Conservation (phyloP, 1,140 invertebrate species). For the Pogonomyrmex californicus region DNA sequence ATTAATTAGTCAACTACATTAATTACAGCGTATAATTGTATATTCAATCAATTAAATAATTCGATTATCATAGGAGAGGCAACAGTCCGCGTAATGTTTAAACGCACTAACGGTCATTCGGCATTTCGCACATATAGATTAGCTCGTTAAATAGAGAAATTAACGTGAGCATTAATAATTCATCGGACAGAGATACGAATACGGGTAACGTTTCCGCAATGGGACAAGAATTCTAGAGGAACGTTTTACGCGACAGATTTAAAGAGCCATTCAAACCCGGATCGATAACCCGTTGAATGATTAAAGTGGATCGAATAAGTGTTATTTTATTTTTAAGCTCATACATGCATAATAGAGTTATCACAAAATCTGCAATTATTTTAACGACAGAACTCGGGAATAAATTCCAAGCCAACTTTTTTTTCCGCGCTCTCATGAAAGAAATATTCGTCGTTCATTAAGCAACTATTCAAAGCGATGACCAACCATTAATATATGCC, state of each 20-base stretch:
- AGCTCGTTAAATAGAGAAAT: slow-evolving; percentile 56
- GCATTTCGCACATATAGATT: slow-evolving; percentile 37
- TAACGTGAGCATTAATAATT: slow-evolving; percentile 33
- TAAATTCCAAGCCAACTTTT: neutral
- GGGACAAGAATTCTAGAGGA: neutral
- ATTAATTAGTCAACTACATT: slow-evolving; percentile 59
- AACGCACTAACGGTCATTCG: slow-evolving; percentile 26
- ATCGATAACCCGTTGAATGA: neutral
- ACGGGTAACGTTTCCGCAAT: slow-evolving; percentile 32
- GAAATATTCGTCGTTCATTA: slow-evolving; percentile 6
- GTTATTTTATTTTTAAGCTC: slow-evolving; percentile 6
- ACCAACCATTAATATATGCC: neutral
- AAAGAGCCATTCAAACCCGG: neutral
- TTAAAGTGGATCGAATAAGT: neutral
- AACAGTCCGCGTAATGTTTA: slow-evolving; percentile 50
- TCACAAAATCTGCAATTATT: neutral
- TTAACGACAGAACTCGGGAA: neutral
- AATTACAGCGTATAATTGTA: slow-evolving; percentile 51
- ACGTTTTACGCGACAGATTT: neutral
- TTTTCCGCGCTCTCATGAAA: neutral
- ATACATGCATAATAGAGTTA: neutral
- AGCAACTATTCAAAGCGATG: slow-evolving; percentile 1
- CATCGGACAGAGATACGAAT: slow-evolving; percentile 15
- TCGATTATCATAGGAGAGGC: slow-evolving; percentile 57
- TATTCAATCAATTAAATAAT: slow-evolving; percentile 63